Base-by-base conservation (phyloP, 2,113 vertebrate genomes). In the Melanostigma gelatinosum region DNA sequence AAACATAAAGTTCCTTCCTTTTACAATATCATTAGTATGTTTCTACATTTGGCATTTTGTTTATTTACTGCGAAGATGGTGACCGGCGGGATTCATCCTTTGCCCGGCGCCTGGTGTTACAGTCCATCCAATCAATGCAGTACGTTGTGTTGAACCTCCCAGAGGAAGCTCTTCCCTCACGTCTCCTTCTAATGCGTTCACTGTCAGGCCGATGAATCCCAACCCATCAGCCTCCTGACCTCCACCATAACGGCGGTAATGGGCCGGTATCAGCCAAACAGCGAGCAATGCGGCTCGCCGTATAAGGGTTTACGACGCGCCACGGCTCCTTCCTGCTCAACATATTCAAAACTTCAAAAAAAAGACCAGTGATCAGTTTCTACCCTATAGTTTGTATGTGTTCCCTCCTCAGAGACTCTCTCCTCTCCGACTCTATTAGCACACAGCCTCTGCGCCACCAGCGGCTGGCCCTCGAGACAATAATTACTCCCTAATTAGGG, bases 401-500 rank as follows among this genome's bases (percentile, higher is more conserved):
- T 29, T 55, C 27, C 32, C 34, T 34, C 34, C 34, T 34, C 34
- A 3, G 64, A 67, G 63, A 65, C 63, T 8, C 12, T 62, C 24
- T 58, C 29, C 18, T 27, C 68, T 65, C 52, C 55, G 72, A 63
- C 79, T 73, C 70, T 15, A 60, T 83, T 66, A 82, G 77, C 77
- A 75, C 75, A 50, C 70, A 64, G 65, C 44, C 84, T 75, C 50
- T 8, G 52, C 3, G 79, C 68, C 79, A 76, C 79, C 67, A 24
- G 62, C 36, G 1, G 40, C 83, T 70, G 89, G 85, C 91, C 87
- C 88, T 73, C 57, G 65, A 90, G 90, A 93, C 91, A 85, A 73
- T 91, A 92, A 94, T 95, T 94, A 91, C 80, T 42, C 44, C 36
- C 90, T 89, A 93, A 95, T 94, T 94, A 94, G 85, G 87, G 87